Evolutionary conservation across 2,888 invertebrate species (phyloP), one percentile per base, ranked within the genome.

Genomic region (Ferrisia virgata): DNA sequence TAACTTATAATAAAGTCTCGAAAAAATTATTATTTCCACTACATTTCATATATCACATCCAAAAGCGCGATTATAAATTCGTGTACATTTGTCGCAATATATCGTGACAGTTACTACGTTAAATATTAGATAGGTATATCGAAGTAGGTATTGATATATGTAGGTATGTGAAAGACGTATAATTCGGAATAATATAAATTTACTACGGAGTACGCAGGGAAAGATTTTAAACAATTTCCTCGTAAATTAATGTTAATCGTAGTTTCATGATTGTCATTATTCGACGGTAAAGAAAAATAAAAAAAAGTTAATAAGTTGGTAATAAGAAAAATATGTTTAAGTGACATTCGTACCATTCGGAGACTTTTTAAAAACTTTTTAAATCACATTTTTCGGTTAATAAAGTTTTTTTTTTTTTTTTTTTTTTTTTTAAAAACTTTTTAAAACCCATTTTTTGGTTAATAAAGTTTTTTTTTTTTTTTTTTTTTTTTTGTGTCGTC

Each of bases 281-380:
- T 43, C 11, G 31, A 25, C 13, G 25, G 8, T 9, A 36, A 58
- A 81, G n/a, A 33, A 80, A 80, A 40, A 25, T n/a, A 80, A 39
- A 82, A 39, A 76, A 43, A 76, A 40, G 79, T 47, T 72, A 84
- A 80, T 78, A 79, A 39, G 79, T 47, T 76, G 15, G 84, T 79
- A 43, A 53, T 64, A 72, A 76, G 76, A 39, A 43, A 36, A 76
- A 76, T 33, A 53, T 31, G 64, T 15, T 43, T 39, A 53, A 64
- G 80, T 79, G 79, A 79, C 80, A 84, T 53, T 84, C 79, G 84
- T 79, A 79, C 79, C 84, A 84, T 79, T 79, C 83, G 83, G 43
- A 31, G 72, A 83, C 69, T 39, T 22, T 64, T 76, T 76, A 82
- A 72, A n/a, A 83, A 72, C 43, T 83, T 76, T 76, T 83, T 40